Evolutionary conservation across 2,888 invertebrate genomes (phyloP).

Genomic region (Hirtodrosophila duncani): DNA sequence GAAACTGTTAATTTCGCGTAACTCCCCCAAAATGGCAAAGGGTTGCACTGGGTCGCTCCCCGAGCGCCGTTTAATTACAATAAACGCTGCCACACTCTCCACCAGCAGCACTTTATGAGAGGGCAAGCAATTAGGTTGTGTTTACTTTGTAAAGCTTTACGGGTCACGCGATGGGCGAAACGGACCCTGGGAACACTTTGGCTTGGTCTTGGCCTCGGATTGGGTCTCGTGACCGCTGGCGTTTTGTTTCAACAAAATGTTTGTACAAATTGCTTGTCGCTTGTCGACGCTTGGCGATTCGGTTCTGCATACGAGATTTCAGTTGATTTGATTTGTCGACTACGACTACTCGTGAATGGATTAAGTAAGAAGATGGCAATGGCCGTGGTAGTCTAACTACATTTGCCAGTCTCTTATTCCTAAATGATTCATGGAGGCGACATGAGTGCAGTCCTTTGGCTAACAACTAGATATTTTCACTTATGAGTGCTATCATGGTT

Average conservation of each 20-base stretch:
- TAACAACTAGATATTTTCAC: no score
- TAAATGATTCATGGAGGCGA: no score
- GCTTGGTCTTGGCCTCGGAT: neutral
- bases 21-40: slow-evolving; percentile 1
- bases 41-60: slow-evolving; percentile 25
- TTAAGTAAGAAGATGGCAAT: no score
- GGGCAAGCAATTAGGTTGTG: slow-evolving; percentile 74
- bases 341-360: no score
- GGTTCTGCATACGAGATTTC: slow-evolving; percentile 39
- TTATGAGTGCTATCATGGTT: no score
- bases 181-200: no score
- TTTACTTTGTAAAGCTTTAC: slow-evolving; percentile 64
- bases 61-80: no score
- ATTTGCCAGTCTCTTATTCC: no score
- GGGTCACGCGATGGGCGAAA: slow-evolving; percentile 56
- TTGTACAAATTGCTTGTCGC: slow-evolving; percentile 67
- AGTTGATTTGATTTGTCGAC: slow-evolving; percentile 24
- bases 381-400: no score
- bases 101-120: slow-evolving; percentile 49
- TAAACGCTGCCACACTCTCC: neutral
- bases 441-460: no score
- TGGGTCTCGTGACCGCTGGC: slow-evolving; percentile 11
- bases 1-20: neutral
- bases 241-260: slow-evolving; percentile 66
- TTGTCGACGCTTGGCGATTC: slow-evolving; percentile 24